phyloP scores from a whole-genome alignment of 2,797 vertebrate species.

The Muscicapa striata region DNA sequence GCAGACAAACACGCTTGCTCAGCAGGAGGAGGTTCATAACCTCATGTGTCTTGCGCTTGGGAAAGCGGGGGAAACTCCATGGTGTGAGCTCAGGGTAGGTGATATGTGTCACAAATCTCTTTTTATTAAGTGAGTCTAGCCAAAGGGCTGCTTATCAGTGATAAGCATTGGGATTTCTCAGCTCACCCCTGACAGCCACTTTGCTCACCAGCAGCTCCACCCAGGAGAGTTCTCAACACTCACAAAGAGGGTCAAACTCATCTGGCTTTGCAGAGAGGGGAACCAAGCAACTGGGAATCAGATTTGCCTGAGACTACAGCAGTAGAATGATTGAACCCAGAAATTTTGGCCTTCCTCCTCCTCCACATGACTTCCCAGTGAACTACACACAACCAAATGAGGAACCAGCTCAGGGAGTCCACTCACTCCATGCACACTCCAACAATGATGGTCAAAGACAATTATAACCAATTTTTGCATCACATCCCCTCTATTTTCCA shows the following conservation, averaged over 20 bases:
- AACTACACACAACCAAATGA: background rate
- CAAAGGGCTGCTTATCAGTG: background rate
- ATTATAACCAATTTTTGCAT: background rate
- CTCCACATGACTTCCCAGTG: rapidly evolving
- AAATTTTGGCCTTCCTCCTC: background rate
- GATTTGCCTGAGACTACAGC: background rate
- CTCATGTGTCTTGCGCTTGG: background rate
- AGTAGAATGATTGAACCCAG: background rate
- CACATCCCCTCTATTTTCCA: background rate
- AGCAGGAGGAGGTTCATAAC: background rate
- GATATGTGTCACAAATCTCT: background rate
- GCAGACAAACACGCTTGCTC: slow-evolving; percentile 45
- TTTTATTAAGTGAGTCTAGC: background rate
- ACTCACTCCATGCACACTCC: rapidly evolving
- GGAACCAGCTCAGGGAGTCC: rapidly evolving
- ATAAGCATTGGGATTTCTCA: background rate
- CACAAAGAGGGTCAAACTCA: background rate
- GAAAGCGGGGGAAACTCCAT: background rate
- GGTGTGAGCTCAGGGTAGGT: background rate
- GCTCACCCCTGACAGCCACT: background rate
- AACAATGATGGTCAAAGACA: background rate
- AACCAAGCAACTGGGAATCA: background rate
- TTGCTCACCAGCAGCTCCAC: background rate
- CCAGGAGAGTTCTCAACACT: background rate
- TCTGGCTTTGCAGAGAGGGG: background rate